Evolutionary conservation across 1,140 invertebrate genomes (phyloP).

Genomic region (Drosophila insularis): DNA sequence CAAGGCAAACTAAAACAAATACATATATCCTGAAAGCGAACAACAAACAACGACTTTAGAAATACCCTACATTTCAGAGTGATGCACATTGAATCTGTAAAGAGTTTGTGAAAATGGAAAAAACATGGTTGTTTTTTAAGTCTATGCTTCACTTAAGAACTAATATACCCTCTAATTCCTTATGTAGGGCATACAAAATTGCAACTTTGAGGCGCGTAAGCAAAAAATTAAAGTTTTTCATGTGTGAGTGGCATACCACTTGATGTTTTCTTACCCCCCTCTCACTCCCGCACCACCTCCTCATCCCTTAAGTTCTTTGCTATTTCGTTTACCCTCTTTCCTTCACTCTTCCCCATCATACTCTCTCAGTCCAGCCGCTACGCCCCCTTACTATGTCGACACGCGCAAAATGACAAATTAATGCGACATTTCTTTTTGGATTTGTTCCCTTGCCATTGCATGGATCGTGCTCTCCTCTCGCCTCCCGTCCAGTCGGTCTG

Average conservation of each 20-base stretch:
- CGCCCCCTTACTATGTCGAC: conserved; percentile 36
- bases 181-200: conserved; percentile 51
- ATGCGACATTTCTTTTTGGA: conserved; percentile 40
- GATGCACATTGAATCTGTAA: too few species aligned
- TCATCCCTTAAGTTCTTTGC: not conserved
- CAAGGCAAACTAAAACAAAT: not conserved
- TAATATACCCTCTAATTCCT: too few species aligned
- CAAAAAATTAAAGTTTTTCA: conserved; percentile 65
- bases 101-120: too few species aligned
- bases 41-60: too few species aligned
- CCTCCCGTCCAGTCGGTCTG: not conserved
- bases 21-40: not conserved
- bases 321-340: not conserved
- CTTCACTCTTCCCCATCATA: conserved; percentile 24
- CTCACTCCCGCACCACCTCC: not conserved
- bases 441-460: not conserved
- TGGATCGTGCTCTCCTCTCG: not conserved
- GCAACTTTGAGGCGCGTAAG: conserved; percentile 52
- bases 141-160: too few species aligned
- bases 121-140: too few species aligned
- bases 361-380: too few species aligned
- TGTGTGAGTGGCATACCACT: conserved; percentile 57
- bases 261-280: conserved; percentile 41
- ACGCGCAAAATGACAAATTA: conserved; percentile 76
- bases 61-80: too few species aligned